Conservation (phyloP, 2,797 vertebrate species). For the Tolypeutes matacus region DNA sequence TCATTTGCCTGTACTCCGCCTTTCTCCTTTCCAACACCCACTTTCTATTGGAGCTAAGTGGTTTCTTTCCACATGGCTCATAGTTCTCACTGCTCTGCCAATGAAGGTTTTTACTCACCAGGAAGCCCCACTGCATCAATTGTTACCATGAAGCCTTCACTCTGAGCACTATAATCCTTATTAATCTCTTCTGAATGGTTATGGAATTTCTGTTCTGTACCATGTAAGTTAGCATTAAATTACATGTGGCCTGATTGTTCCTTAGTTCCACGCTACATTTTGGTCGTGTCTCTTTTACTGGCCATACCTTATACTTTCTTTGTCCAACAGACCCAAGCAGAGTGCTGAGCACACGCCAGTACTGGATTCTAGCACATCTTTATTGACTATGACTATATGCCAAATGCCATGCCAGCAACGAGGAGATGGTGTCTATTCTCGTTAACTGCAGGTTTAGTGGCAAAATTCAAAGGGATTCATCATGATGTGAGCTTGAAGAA, state of each 20-base stretch:
- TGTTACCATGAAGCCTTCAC: accelerated
- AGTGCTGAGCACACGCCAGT: too few species aligned
- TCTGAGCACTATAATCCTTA: not conserved
- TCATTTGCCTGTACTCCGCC: too few species aligned
- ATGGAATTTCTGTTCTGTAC: not conserved
- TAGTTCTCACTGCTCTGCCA: not conserved
- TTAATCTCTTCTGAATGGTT: not conserved
- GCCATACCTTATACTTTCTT: not conserved
- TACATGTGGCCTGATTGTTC: not conserved
- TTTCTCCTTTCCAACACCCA: not conserved
- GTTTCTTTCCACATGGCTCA: not conserved
- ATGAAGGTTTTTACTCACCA: not conserved
- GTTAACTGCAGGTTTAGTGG: not conserved
- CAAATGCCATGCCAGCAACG: not conserved
- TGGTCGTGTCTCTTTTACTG: not conserved
- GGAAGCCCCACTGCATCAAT: not conserved
- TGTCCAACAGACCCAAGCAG: not conserved
- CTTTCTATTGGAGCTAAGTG: not conserved
- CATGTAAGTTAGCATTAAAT: not conserved
- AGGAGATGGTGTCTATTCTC: not conserved
- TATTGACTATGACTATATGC: not conserved
- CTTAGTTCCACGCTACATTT: not conserved
- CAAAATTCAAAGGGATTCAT: not conserved
- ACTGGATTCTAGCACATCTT: not conserved
- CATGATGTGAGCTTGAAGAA: not conserved